Evolutionary conservation across 2,113 vertebrate genomes (phyloP).

Genomic region (Lagenorhynchus albirostris): DNA sequence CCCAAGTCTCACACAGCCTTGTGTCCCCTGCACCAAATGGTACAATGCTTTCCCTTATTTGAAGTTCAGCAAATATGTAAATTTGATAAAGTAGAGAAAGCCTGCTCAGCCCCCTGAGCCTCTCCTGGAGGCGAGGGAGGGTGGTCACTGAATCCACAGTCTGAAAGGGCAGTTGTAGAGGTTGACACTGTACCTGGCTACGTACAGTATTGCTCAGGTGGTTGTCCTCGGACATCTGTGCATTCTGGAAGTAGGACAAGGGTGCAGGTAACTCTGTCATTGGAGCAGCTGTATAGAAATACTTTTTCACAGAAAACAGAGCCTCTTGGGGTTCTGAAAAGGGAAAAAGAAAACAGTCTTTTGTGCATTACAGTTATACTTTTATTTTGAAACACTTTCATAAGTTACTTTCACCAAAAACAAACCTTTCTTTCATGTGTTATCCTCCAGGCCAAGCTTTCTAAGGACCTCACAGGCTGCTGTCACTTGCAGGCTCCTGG

Average conservation of each 20-base stretch:
- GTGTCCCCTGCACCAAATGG: neutral
- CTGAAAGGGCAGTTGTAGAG: neutral
- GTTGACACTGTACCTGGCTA: constrained; percentile 72
- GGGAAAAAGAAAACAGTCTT: constrained; percentile 65
- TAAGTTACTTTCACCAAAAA: constrained; percentile 48
- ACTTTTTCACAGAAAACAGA: constrained; percentile 72
- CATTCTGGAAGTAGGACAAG: constrained; percentile 87
- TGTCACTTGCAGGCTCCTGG: neutral
- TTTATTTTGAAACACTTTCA: constrained; percentile 6
- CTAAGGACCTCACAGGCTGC: neutral
- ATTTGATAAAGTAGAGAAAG: neutral
- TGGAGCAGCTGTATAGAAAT: constrained; percentile 73
- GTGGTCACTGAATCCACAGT: neutral
- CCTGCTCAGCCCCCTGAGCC: neutral
- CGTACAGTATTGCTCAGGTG: constrained; percentile 83
- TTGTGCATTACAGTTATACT: constrained; percentile 14
- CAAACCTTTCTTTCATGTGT: constrained; percentile 68
- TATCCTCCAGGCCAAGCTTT: constrained; percentile 36
- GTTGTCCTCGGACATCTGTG: constrained; percentile 86
- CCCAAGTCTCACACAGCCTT: neutral
- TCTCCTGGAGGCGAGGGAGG: neutral
- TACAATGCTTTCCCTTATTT: neutral
- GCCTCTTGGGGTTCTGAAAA: constrained; percentile 77
- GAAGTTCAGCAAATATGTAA: neutral
- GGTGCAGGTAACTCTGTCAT: constrained; percentile 88